Percentiles rank a stretch among this genome's conserved stretches.
Conservation (phyloP, 2,888 invertebrate species). For the Steinernema scapterisci region DNA sequence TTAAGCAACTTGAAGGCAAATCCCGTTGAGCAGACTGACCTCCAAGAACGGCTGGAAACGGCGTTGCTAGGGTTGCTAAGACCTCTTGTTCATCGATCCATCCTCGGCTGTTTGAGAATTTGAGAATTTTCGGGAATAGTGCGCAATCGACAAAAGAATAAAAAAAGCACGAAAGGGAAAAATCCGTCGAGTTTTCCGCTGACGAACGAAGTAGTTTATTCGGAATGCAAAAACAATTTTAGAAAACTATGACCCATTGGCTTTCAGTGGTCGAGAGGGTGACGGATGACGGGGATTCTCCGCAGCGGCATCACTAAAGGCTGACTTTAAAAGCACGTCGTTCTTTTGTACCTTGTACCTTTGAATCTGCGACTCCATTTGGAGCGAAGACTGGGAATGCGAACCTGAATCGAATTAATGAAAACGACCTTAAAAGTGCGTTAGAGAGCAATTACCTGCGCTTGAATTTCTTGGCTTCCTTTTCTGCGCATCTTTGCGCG, state of each 20-base stretch:
- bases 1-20: too few species aligned
- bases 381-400: constrained; percentile 8
- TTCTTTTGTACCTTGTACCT: not conserved
- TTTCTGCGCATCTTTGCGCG: not conserved
- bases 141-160: too few species aligned
- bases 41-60: too few species aligned
- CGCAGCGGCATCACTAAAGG: not conserved
- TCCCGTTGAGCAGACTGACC: too few species aligned
- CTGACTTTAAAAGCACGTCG: not conserved
- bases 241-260: not conserved
- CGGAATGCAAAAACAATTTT: not conserved
- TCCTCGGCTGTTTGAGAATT: too few species aligned
- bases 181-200: too few species aligned
- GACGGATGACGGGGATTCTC: not conserved
- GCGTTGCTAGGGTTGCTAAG: too few species aligned
- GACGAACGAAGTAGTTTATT: not conserved
- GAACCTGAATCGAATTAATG: constrained; percentile 10
- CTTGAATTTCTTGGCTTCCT: not conserved
- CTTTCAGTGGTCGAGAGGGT: not conserved
- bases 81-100: too few species aligned
- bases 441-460: not conserved
- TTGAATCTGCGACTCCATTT: not conserved
- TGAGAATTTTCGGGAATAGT: too few species aligned
- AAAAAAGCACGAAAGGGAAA: too few species aligned
- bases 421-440: not conserved